Conservation (phyloP, 2,113 vertebrate species). For the Diadophis punctatus region DNA sequence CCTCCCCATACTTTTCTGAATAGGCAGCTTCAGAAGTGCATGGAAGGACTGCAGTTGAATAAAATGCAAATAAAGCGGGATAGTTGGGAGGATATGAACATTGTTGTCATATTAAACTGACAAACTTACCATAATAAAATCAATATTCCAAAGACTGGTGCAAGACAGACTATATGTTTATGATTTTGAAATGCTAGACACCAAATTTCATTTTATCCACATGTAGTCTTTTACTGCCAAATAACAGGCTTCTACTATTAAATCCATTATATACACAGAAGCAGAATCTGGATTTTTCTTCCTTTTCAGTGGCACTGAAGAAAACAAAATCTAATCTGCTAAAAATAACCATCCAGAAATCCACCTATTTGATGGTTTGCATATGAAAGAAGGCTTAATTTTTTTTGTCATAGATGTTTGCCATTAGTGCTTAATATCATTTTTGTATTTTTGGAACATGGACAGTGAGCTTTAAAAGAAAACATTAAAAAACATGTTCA, state of each 20-base stretch:
- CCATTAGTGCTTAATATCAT: background rate
- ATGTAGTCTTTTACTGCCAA: slow-evolving; percentile 50
- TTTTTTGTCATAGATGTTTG: background rate
- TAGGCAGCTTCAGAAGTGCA: slow-evolving; percentile 43
- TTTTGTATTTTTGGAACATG: background rate
- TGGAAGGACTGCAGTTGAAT: slow-evolving; percentile 62
- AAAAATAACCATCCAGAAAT: slow-evolving; percentile 46
- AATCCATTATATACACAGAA: slow-evolving; percentile 47
- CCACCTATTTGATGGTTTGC: slow-evolving; percentile 42
- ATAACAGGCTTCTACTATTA: slow-evolving; percentile 67
- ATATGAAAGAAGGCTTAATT: background rate
- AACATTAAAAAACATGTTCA: background rate
- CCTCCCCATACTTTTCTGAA: slow-evolving; percentile 8
- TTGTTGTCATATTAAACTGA: slow-evolving; percentile 45
- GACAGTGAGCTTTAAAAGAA: background rate
- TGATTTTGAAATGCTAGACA: slow-evolving; percentile 60
- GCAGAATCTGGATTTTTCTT: slow-evolving; percentile 33
- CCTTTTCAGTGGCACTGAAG: background rate
- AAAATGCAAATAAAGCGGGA: slow-evolving; percentile 56
- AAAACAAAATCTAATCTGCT: slow-evolving; percentile 34
- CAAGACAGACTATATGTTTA: slow-evolving; percentile 62
- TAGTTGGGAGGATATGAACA: slow-evolving; percentile 26
- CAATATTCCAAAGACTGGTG: slow-evolving; percentile 49
- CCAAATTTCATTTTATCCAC: slow-evolving; percentile 37
- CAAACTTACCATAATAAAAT: slow-evolving; percentile 39